Evolutionary conservation across 2,797 vertebrate genomes (phyloP), one percentile per base, ranked within the genome.

Genomic region (Poecile montanus): DNA sequence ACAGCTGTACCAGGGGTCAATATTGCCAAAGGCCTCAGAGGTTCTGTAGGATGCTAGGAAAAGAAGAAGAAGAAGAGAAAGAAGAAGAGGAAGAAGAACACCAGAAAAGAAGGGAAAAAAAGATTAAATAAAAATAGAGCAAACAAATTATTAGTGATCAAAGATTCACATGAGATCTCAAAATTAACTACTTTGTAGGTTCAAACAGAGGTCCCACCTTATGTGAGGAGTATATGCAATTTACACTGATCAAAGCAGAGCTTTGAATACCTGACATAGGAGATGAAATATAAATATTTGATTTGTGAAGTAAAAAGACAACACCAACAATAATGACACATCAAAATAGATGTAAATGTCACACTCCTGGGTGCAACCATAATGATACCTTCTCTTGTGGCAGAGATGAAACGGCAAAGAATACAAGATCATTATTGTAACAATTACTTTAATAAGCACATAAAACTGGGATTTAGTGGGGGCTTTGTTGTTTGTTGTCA

Each of bases 271-370:
- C 71, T 93, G 91, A 76, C 83, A 51, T 6, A 44, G 58, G 36
- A 86, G 60, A 88, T 88, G 73, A 94, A 92, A 91, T 71, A 81
- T 13, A 91, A 67, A 82, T 71, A 63, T 86, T 30, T 79, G 89
- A 81, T 90, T 76, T 93, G 79, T 9, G n/a, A 84, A 86, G 38
- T 79, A 78, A 94, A 92, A 89, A 92, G 86, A 65, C 79, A 95
- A 80, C 81, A 95, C 44, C 48, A 84, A 74, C 40, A 94, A 88
- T 93, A 96, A 95, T 36, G 60, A 93, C 70, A 94, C 45, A 79
- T 95, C 86, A 87, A 90, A 93, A 91, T 10, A 86, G 79, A 90
- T 34, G 67, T 50, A 56, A 67, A 79, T 93, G 94, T 86, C 88
- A 91, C 53, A 53, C 60, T 95, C 60, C 89, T 82, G 67, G 25